phyloP scores from a whole-genome alignment of 2,888 invertebrate genomes.

The Sympetrum striolatum region DNA sequence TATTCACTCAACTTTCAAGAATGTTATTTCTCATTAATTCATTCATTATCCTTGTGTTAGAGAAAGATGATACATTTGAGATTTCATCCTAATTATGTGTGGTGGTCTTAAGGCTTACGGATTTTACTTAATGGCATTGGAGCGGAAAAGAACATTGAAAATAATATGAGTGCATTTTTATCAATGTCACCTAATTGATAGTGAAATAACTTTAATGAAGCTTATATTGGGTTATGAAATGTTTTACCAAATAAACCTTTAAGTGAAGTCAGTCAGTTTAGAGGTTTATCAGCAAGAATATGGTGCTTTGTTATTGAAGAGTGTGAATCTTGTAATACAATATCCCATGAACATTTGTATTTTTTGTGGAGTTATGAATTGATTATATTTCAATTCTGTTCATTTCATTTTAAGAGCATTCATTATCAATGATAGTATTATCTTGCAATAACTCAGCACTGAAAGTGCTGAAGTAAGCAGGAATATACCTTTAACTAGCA shows the following conservation, averaged over 20 bases:
- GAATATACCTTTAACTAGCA: conserved; percentile 35
- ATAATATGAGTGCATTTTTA: not conserved
- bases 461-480: not conserved
- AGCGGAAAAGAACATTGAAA: not conserved
- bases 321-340: not conserved
- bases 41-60: not conserved
- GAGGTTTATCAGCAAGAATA: not conserved
- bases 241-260: conserved; percentile 20
- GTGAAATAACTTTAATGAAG: conserved; percentile 17
- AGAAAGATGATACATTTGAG: not conserved
- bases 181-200: not conserved
- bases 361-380: not conserved
- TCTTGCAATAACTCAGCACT: not conserved
- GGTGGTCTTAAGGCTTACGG: conserved; percentile 37
- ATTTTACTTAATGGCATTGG: conserved; percentile 20
- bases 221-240: conserved; percentile 1
- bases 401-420: conserved; percentile 9
- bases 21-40: not conserved
- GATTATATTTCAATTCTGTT: conserved; percentile 4
- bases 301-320: conserved; percentile 36
- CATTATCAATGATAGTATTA: not conserved
- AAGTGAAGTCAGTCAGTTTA: conserved; percentile 23
- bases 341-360: not conserved
- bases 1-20: not conserved
- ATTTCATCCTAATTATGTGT: conserved; percentile 21